Percentiles rank a stretch among this genome's conserved stretches.
These are phyloP conservation scores for Indicator maculatus DNA, from an alignment of 2,113 vertebrate species.

Conservation along the genomic window DNA sequence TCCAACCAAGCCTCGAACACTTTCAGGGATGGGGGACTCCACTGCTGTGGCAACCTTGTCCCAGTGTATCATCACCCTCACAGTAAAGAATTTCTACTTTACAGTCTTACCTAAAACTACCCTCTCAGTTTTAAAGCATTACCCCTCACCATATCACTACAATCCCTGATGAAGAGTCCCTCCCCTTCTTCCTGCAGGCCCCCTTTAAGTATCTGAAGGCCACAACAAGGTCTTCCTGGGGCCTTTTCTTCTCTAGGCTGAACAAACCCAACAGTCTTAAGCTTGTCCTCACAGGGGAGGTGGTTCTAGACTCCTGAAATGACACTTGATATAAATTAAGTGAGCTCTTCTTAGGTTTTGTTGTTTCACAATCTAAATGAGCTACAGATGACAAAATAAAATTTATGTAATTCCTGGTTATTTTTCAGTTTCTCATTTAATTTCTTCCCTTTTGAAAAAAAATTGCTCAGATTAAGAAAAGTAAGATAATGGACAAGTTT, in stretches of 20 bases:
- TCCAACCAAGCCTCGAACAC: background rate
- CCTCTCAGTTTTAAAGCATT: background rate
- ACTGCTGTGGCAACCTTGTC: background rate
- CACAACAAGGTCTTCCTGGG: background rate
- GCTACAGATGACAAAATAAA: background rate
- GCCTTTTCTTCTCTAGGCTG: background rate
- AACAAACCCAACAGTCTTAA: background rate
- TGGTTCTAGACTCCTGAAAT: background rate
- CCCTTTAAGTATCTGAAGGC: background rate
- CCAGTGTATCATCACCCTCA: background rate
- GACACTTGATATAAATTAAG: background rate
- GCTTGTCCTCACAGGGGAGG: background rate
- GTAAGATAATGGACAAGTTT: background rate
- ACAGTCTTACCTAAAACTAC: background rate
- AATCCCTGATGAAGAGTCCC: background rate
- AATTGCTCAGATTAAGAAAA: background rate
- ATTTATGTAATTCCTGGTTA: background rate
- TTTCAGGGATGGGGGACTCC: background rate
- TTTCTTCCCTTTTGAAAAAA: background rate
- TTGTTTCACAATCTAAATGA: background rate
- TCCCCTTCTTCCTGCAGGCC: background rate
- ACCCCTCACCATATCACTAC: background rate
- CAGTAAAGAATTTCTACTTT: background rate
- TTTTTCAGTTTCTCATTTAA: background rate
- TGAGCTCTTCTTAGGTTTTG: background rate